Conservation (phyloP, 2,888 invertebrate species). For the Ennomos erosarius region DNA sequence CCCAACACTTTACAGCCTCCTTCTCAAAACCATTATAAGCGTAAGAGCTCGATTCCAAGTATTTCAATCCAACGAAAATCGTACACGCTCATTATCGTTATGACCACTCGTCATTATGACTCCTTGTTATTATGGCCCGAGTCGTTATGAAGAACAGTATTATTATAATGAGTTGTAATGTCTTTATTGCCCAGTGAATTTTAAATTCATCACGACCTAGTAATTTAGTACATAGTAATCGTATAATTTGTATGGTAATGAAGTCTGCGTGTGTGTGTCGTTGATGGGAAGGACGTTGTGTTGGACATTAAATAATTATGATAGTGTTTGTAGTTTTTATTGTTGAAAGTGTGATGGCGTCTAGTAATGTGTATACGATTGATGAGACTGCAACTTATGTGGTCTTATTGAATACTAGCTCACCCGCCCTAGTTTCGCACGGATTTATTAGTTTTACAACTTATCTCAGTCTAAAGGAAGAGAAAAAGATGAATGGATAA, state of each 20-base stretch:
- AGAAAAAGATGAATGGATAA: too few species aligned
- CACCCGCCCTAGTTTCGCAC: too few species aligned
- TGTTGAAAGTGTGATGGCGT: conserved; percentile 36
- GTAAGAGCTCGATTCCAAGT: conserved; percentile 8
- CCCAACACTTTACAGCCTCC: not conserved
- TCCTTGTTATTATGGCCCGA: conserved; percentile 22
- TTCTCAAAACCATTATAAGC: not conserved
- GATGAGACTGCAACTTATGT: not conserved
- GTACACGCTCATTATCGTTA: conserved; percentile 18
- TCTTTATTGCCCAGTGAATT: conserved; percentile 40
- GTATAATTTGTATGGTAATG: conserved; percentile 39
- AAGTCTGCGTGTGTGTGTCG: conserved; percentile 26
- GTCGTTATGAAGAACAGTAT: conserved; percentile 20
- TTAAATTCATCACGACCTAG: conserved; percentile 37
- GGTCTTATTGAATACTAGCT: not conserved
- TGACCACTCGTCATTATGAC: conserved; percentile 14
- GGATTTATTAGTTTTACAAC: too few species aligned
- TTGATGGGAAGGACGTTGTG: conserved; percentile 42
- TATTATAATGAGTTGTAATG: conserved; percentile 36
- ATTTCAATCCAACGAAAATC: conserved; percentile 21
- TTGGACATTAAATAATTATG: conserved; percentile 46
- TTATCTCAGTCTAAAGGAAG: too few species aligned
- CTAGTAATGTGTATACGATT: conserved; percentile 18
- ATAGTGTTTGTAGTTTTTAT: conserved; percentile 49
- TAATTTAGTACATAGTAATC: conserved; percentile 38